Conservation (phyloP, 2,113 vertebrate species). For the Caloenas nicobarica region DNA sequence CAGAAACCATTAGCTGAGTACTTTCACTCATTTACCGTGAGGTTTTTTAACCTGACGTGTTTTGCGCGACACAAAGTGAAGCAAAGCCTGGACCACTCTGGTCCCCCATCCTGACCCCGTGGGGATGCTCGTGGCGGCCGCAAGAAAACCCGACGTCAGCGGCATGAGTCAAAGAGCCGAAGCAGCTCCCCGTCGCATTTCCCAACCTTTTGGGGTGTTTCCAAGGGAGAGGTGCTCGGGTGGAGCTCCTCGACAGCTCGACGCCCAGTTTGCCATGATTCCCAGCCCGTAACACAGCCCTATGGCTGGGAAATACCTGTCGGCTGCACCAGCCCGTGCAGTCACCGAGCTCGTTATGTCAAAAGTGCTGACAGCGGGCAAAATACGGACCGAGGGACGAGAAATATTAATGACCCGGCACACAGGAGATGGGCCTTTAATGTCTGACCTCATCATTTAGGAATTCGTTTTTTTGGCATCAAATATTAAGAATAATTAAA, state of each 20-base stretch:
- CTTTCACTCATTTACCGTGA: not conserved
- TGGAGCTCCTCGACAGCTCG: not conserved
- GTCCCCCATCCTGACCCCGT: rapidly evolving
- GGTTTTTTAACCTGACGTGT: rapidly evolving
- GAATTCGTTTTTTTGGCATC: not conserved
- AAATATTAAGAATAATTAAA: not conserved
- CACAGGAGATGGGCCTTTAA: not conserved
- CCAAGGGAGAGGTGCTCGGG: not conserved
- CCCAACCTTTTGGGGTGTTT: not conserved
- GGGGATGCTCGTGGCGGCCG: rapidly evolving
- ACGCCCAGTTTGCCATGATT: not conserved
- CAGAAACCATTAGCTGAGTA: not conserved
- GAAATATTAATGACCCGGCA: not conserved
- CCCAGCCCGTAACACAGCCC: not conserved
- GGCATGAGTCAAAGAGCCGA: rapidly evolving
- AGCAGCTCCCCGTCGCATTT: not conserved
- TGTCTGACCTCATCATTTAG: not conserved
- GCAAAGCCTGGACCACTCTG: not conserved
- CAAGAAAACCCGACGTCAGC: not conserved
- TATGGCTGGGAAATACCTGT: not conserved
- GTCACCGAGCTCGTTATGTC: not conserved
- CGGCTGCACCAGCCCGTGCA: not conserved
- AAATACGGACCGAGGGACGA: not conserved
- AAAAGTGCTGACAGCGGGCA: not conserved
- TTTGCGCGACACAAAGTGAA: not conserved